Conservation (phyloP, 2,113 vertebrate genomes). For the Scolopax mira region DNA sequence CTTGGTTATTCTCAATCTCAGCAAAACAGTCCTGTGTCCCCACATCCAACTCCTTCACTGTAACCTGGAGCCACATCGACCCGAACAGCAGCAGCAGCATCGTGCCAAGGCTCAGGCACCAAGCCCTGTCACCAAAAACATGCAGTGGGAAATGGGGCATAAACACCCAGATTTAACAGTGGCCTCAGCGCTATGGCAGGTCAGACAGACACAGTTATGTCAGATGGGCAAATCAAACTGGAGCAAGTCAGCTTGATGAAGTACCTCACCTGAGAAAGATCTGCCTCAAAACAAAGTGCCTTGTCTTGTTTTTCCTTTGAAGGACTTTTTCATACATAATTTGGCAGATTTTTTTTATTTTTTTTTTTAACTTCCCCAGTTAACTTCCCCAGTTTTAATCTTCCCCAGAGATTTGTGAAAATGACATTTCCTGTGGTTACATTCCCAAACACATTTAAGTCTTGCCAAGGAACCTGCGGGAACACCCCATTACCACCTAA, state of each 20-base stretch:
- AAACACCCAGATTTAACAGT: fast-evolving
- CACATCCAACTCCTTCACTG: neutral
- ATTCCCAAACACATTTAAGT: neutral
- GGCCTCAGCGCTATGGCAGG: fast-evolving
- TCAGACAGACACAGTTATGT: fast-evolving
- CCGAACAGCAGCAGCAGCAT: neutral
- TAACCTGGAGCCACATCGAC: fast-evolving
- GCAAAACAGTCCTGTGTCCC: neutral
- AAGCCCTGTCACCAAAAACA: neutral
- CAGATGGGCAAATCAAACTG: fast-evolving
- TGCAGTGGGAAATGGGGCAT: neutral
- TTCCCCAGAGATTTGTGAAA: neutral
- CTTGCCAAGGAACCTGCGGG: neutral
- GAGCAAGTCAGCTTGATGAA: neutral
- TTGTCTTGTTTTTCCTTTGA: neutral
- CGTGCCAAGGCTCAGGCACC: neutral
- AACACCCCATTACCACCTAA: neutral
- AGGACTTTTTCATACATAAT: neutral
- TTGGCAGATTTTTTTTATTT: neutral
- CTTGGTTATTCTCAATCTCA: neutral
- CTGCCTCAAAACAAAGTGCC: neutral
- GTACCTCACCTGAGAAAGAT: neutral
- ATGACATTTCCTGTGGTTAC: neutral
- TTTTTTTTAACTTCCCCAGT: too few relatives aligned
- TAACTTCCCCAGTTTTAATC: too few relatives aligned